A percentile compares a stretch with the other conserved stretches of the same genome.
Conservation (phyloP, 2,797 vertebrate species). For the Ataeniobius toweri region DNA sequence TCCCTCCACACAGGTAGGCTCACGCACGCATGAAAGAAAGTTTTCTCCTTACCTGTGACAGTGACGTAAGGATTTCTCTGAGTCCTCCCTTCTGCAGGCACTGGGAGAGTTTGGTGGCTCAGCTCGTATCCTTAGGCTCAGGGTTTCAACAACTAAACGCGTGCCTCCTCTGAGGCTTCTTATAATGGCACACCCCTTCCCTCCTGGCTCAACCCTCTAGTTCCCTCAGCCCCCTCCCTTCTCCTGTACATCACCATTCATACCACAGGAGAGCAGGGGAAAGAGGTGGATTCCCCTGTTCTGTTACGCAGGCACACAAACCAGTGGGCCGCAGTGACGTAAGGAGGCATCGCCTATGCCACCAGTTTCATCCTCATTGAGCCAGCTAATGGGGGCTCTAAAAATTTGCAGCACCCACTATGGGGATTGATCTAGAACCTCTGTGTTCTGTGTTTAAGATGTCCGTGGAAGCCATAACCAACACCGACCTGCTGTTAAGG, state of each 20-base stretch:
- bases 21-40: slow-evolving; percentile 11
- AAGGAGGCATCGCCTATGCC: slow-evolving; percentile 65
- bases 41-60: slow-evolving; percentile 65
- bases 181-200: slow-evolving; percentile 83
- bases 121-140: slow-evolving; percentile 78
- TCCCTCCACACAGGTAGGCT: slow-evolving; percentile 37
- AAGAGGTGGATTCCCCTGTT: slow-evolving; percentile 71
- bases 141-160: slow-evolving; percentile 78
- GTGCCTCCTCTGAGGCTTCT: slow-evolving; percentile 79
- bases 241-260: slow-evolving; percentile 54
- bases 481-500: slow-evolving; percentile 38
- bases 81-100: slow-evolving; percentile 43
- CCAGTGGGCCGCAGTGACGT: slow-evolving; percentile 69
- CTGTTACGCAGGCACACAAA: slow-evolving; percentile 72
- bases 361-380: slow-evolving; percentile 63
- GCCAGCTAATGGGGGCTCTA: slow-evolving; percentile 65
- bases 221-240: slow-evolving; percentile 50
- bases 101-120: slow-evolving; percentile 50
- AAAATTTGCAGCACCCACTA: slow-evolving; percentile 66
- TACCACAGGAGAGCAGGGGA: slow-evolving; percentile 57
- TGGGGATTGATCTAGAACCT: slow-evolving; percentile 42
- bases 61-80: slow-evolving; percentile 42
- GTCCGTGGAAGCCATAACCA: slow-evolving; percentile 36
- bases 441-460: slow-evolving; percentile 38
- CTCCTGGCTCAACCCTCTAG: slow-evolving; percentile 70